phyloP scores from a whole-genome alignment of 2,113 vertebrate species.

The Erpornis zantholeuca region DNA sequence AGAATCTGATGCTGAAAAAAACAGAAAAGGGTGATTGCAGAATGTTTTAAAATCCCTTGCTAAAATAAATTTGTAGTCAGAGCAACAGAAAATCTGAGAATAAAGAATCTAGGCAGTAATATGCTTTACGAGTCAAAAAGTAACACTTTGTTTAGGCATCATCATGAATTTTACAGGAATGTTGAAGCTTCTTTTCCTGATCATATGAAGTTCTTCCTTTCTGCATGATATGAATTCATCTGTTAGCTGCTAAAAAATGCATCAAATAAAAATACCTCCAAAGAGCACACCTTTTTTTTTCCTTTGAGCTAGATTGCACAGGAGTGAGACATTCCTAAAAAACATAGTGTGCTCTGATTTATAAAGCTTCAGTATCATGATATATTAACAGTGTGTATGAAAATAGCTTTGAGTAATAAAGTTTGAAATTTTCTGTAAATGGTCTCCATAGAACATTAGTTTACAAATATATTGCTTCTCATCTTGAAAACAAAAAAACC shows the following conservation, averaged over 20 bases:
- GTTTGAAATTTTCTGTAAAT: neutral
- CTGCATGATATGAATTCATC: neutral
- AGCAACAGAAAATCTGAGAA: neutral
- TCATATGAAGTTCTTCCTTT: neutral
- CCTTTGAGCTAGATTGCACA: neutral
- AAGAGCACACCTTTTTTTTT: neutral
- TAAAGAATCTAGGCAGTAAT: neutral
- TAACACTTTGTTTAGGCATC: neutral
- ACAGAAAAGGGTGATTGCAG: rapidly evolving
- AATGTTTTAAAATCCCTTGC: neutral
- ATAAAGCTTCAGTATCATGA: neutral
- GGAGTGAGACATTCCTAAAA: neutral
- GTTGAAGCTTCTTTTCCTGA: neutral
- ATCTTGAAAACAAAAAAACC: neutral
- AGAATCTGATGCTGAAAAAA: neutral
- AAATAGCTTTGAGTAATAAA: neutral
- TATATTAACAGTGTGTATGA: neutral
- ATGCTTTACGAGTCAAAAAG: neutral
- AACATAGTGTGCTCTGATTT: neutral
- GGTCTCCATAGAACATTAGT: neutral
- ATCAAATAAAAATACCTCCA: neutral
- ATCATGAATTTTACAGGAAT: neutral
- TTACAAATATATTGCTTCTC: neutral
- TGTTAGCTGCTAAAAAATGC: neutral
- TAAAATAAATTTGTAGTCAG: neutral